Conservation (phyloP, 2,797 vertebrate genomes). For the Lates japonicus region DNA sequence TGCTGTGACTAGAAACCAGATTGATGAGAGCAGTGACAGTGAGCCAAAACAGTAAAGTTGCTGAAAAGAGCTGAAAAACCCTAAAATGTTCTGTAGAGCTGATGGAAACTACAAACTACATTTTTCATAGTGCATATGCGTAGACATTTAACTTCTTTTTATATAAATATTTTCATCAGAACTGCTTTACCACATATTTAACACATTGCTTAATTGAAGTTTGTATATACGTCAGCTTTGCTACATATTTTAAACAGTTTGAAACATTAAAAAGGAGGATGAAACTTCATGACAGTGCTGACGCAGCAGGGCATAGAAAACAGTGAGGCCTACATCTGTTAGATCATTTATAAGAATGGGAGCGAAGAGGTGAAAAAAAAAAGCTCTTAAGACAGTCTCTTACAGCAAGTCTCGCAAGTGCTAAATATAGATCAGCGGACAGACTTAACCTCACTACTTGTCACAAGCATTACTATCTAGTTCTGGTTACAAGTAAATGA, state of each 20-base stretch:
- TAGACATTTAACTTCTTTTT: no score
- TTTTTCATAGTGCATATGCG: no score
- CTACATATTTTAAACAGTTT: slow-evolving; percentile 5
- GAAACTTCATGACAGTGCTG: slow-evolving; percentile 9
- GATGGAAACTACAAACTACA: no score
- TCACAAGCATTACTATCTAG: background rate
- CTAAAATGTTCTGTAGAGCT: background rate
- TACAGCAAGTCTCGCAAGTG: background rate
- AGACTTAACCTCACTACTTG: background rate
- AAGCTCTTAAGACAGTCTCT: slow-evolving; percentile 4
- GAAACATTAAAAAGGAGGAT: background rate
- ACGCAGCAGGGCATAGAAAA: slow-evolving; percentile 24
- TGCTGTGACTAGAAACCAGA: background rate
- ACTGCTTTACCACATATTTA: background rate
- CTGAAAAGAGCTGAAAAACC: background rate
- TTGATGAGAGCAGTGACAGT: background rate
- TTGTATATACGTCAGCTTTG: background rate
- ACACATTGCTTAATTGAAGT: background rate
- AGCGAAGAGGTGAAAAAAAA: slow-evolving; percentile 32
- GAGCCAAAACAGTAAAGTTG: background rate
- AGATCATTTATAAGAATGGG: slow-evolving; percentile 36
- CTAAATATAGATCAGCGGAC: slow-evolving; percentile 15
- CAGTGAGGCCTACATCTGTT: slow-evolving; percentile 41
- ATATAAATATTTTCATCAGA: no score
- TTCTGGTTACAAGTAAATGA: background rate